Evolutionary conservation across 1,140 invertebrate genomes (phyloP), one percentile per base, ranked within the genome.

Genomic region (Lanistes nyassanus): DNA sequence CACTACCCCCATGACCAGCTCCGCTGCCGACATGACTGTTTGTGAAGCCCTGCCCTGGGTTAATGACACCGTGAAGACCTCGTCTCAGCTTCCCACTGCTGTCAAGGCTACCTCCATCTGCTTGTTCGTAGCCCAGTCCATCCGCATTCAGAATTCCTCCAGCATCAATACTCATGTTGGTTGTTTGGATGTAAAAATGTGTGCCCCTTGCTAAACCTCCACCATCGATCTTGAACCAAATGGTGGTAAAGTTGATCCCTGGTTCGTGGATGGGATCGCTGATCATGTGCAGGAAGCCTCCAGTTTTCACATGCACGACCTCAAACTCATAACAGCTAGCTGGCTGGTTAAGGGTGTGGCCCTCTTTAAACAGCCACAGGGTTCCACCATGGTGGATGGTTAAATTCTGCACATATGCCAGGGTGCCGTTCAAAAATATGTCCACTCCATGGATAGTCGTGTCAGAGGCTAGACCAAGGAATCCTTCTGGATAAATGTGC

Each of bases 1-100:
- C 84, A 71, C 80, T 83, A 19, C 84, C 84, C 39, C 84, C 84
- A 75, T 85, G 84, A 34, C 84, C 84, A 23, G 78, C 84, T 66
- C 84, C 84, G 31, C 81, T 81, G 29, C 77, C 69, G 29, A 68
- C 65, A 1, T 65, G 69, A 26, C 66, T 62, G 3, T 76, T 72
- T 21, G 77, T 73, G n/a, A 73, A 64, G 42, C 84, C 84, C 16
- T 58, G 77, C 53, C 84, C 84, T 31, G 80, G 81, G 60, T 85
- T 85, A 34, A 85, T 81, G 2, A 79, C 60, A 16, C 84, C 84
- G 74, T 83, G 79, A n/a, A 79, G 42, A 3, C 84, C 84, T 51
- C 26, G 42, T 26, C 79, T 71, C 0, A 51, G 11, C 26, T 53
- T 39, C 19, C 78, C 77, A 66, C 31, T 55, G 29, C 56, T 66